A percentile compares a stretch with the other conserved stretches of the same genome.
phyloP scores from a whole-genome alignment of 2,888 invertebrate species.

The Drosophila robusta region DNA sequence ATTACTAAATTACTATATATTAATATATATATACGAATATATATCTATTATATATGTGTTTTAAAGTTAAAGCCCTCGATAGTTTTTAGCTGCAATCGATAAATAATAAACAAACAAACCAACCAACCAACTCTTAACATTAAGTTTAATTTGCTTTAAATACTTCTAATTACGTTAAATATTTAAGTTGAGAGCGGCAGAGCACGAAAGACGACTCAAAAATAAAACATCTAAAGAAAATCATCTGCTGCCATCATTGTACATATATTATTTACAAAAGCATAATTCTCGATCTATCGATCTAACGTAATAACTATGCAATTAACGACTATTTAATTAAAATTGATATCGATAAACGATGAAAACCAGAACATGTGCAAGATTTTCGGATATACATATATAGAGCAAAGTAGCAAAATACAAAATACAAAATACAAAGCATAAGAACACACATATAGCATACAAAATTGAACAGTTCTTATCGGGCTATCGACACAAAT shows the following conservation, averaged over 20 bases:
- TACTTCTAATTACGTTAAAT: constrained; percentile 66
- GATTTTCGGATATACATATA: constrained; percentile 41
- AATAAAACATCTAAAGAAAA: constrained; percentile 8
- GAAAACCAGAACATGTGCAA: constrained; percentile 35
- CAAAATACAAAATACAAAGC: constrained; percentile 25
- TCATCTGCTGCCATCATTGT: constrained; percentile 54
- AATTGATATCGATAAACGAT: constrained; percentile 30
- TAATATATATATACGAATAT: constrained; percentile 25
- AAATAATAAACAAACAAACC: constrained; percentile 13
- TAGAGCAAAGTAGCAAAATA: constrained; percentile 30
- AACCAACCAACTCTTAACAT: constrained; percentile 63
- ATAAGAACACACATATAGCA: constrained; percentile 18
- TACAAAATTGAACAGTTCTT: constrained; percentile 54
- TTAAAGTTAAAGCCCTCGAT: constrained; percentile 43
- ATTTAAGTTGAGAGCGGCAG: constrained; percentile 47
- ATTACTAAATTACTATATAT: constrained; percentile 29
- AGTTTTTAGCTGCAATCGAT: constrained; percentile 59
- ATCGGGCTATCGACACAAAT: constrained; percentile 52
- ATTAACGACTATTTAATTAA: constrained; percentile 33
- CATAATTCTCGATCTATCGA: constrained; percentile 51
- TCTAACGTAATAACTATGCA: constrained; percentile 39
- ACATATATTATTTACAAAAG: constrained; percentile 51
- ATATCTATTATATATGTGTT: constrained; percentile 48
- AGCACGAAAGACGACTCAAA: constrained; percentile 38
- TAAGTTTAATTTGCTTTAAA: constrained; percentile 77